phyloP scores from a whole-genome alignment of 2,888 invertebrate genomes.

The Tenodera sinensis region DNA sequence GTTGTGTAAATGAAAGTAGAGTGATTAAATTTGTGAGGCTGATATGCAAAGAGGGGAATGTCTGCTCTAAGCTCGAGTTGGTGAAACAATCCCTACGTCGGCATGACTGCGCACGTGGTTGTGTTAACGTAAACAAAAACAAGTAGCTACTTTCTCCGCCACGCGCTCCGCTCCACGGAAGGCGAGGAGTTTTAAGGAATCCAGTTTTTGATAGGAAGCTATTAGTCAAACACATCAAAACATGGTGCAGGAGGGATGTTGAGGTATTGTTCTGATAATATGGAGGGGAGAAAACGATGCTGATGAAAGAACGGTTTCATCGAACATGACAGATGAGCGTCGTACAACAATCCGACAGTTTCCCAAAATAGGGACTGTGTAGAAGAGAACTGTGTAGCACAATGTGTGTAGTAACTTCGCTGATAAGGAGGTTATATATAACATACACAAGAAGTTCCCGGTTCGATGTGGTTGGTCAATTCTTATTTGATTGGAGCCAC shows the following conservation, averaged over 20 bases:
- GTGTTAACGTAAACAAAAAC: neutral
- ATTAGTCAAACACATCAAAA: slow-evolving; percentile 24
- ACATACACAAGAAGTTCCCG: too few relatives aligned
- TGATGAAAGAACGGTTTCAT: neutral
- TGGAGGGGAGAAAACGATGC: neutral
- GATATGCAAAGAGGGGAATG: too few relatives aligned
- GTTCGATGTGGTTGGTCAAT: too few relatives aligned
- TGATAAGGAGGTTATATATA: too few relatives aligned
- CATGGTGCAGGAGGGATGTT: slow-evolving; percentile 8
- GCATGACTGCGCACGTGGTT: neutral
- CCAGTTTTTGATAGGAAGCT: slow-evolving; percentile 15
- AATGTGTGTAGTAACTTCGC: too few relatives aligned
- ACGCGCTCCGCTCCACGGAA: neutral
- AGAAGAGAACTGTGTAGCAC: neutral
- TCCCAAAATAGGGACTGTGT: neutral
- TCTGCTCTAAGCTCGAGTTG: too few relatives aligned
- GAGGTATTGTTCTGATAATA: slow-evolving; percentile 15
- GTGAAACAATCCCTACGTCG: too few relatives aligned
- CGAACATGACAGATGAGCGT: slow-evolving; percentile 14
- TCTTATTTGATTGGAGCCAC: too few relatives aligned
- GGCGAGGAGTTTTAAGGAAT: slow-evolving; percentile 5
- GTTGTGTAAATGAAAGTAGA: too few relatives aligned
- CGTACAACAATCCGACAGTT: neutral
- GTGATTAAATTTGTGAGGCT: too few relatives aligned
- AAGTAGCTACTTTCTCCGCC: neutral